Evolutionary conservation across 2,888 invertebrate species (phyloP).

Genomic region (Sinohyriopsis cumingii): DNA sequence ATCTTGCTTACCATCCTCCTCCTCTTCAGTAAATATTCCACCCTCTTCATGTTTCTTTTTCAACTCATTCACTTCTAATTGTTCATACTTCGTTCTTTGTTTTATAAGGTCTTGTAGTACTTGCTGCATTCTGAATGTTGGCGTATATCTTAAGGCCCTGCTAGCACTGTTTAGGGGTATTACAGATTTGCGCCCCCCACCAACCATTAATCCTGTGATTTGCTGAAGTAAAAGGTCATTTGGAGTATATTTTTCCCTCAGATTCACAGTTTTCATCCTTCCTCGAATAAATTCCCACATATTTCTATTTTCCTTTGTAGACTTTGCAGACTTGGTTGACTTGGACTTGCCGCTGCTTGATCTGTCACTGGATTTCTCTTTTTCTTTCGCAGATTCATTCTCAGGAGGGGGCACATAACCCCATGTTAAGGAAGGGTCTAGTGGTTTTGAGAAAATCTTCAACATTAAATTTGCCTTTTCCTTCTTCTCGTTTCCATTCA

Average conservation of each 20-base stretch:
- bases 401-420: constrained; percentile 13
- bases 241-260: constrained; percentile 42
- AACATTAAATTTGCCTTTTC: constrained; percentile 36
- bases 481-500: constrained; percentile 7
- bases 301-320: constrained; percentile 25
- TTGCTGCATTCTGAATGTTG: constrained; percentile 65
- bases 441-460: constrained; percentile 39
- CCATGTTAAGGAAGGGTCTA: constrained; percentile 27
- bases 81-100: constrained; percentile 56
- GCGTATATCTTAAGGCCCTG: constrained; percentile 63
- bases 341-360: constrained; percentile 15
- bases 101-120: constrained; percentile 61
- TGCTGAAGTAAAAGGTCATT: constrained; percentile 60
- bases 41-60: constrained; percentile 28
- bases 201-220: constrained; percentile 54
- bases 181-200: constrained; percentile 32
- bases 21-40: constrained; percentile 7
- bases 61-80: constrained; percentile 57
- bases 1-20: constrained; percentile 1
- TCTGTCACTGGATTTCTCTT: constrained; percentile 14
- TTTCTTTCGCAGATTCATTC: constrained; percentile 9
- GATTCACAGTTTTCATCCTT: constrained; percentile 38
- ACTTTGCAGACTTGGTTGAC: constrained; percentile 14
- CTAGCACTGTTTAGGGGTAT: constrained; percentile 58
- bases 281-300: constrained; percentile 57